Conservation (phyloP, 2,113 vertebrate genomes). For the Macrotis lagotis region DNA sequence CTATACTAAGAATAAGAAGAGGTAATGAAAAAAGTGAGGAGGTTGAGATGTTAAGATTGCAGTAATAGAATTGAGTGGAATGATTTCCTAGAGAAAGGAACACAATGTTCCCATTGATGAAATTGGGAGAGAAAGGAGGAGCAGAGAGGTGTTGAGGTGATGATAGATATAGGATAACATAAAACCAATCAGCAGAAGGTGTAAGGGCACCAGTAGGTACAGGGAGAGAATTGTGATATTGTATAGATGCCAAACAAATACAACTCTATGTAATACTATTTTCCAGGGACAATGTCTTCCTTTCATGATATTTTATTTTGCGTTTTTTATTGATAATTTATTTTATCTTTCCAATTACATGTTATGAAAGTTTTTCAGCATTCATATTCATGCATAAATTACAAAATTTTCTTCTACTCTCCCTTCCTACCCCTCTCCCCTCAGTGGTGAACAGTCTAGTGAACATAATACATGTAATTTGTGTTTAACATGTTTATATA, state of each 20-base stretch:
- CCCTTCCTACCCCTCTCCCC: too few relatives aligned
- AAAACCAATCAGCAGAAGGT: not conserved
- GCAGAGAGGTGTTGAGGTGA: not conserved
- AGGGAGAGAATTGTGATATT: not conserved
- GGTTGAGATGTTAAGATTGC: not conserved
- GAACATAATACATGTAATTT: too few relatives aligned
- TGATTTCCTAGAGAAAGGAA: slow-evolving; percentile 11
- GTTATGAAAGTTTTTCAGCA: too few relatives aligned
- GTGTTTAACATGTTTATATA: too few relatives aligned
- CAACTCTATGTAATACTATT: not conserved
- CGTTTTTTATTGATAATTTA: too few relatives aligned
- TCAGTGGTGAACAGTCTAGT: too few relatives aligned
- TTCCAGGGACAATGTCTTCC: not conserved
- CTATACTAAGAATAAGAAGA: slow-evolving; percentile 42
- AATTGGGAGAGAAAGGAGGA: not conserved
- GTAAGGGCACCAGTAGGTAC: not conserved
- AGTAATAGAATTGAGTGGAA: not conserved
- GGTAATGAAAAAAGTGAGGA: slow-evolving; percentile 3
- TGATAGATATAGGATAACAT: not conserved
- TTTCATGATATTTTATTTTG: not conserved
- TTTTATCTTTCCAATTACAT: too few relatives aligned
- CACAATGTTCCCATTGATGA: not conserved
- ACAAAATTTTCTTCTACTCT: too few relatives aligned
- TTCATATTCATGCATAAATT: too few relatives aligned
- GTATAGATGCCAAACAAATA: not conserved